Base-by-base conservation (phyloP, 2,797 vertebrate genomes). In the Megalops cyprinoides region DNA sequence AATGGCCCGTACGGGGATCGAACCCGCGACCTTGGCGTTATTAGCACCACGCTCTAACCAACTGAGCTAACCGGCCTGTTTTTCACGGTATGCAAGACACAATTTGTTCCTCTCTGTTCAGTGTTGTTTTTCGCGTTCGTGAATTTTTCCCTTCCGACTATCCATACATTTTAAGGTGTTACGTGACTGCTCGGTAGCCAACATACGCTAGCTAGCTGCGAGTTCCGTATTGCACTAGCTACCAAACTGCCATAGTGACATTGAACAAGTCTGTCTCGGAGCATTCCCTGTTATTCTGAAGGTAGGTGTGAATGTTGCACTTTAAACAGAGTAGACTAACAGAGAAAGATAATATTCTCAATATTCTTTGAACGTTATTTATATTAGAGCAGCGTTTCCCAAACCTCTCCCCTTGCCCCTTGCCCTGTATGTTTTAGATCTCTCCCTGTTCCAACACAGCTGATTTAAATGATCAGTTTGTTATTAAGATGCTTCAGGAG, bases 31-130 rank as follows among this genome's bases (percentile, higher is more conserved):
- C 83, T 91, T 93, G 91, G 90, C 90, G 83, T 93, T 92, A 93
- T 93, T 92, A 92, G 91, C 90, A 92, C 93, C 90, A 93, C 90
- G 86, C 92, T 93, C 91, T 93, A 91, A 88, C 84, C 81, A 90
- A 82, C 83, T 88, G 85, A 85, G 80, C 86, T 87, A 88, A 88
- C 60, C 88, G 77, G 86, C 87, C 87, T n/a, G n/a, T n/a, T n/a
- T n/a, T n/a, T n/a, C n/a, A n/a, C n/a, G n/a, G n/a, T n/a, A n/a
- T n/a, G n/a, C n/a, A n/a, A n/a, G n/a, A n/a, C n/a, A n/a, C n/a
- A n/a, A n/a, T n/a, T n/a, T n/a, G n/a, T n/a, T n/a, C n/a, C n/a
- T n/a, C n/a, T n/a, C n/a, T n/a, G n/a, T n/a, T n/a, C n/a, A n/a
- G n/a, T n/a, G n/a, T n/a, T n/a, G n/a, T n/a, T n/a, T n/a, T n/a